Percentiles rank a stretch among this genome's conserved stretches.
These are phyloP conservation scores for Nowickia ferox DNA, from an alignment of 2,888 invertebrate genomes.

Conservation along the genomic window DNA sequence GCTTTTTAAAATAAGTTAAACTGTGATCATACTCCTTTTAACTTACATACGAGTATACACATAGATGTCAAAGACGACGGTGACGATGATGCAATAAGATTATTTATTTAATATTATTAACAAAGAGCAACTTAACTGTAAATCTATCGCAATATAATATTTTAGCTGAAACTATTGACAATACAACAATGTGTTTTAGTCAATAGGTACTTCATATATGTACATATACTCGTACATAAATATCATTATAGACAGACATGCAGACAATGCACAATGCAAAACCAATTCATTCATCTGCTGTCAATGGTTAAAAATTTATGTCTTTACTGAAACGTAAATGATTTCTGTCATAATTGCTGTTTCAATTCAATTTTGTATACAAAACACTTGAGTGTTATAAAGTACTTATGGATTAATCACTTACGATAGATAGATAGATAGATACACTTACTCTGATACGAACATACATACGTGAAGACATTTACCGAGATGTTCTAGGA, in stretches of 20 bases:
- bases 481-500: neutral
- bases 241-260: neutral
- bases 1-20: neutral
- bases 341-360: conserved; percentile 72
- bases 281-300: conserved; percentile 46
- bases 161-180: conserved; percentile 24
- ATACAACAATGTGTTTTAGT: conserved; percentile 3
- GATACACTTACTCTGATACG: conserved; percentile 28
- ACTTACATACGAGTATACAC: too few relatives aligned
- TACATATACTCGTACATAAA: too few relatives aligned
- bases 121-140: conserved; percentile 31
- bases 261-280: conserved; percentile 35
- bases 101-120: conserved; percentile 40
- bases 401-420: conserved; percentile 72
- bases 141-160: conserved; percentile 37
- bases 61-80: neutral
- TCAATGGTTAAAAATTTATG: conserved; percentile 49
- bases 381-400: conserved; percentile 71
- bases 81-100: conserved; percentile 34
- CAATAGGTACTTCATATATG: conserved; percentile 7
- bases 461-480: neutral
- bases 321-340: conserved; percentile 68
- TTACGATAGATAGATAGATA: conserved; percentile 49
- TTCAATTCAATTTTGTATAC: conserved; percentile 69
- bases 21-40: neutral